Evolutionary conservation across 30 jellyfish, hydroid and myxozoan species (phyloP), one percentile per base, ranked within the genome.

Genomic region (Morbakka virulenta): DNA sequence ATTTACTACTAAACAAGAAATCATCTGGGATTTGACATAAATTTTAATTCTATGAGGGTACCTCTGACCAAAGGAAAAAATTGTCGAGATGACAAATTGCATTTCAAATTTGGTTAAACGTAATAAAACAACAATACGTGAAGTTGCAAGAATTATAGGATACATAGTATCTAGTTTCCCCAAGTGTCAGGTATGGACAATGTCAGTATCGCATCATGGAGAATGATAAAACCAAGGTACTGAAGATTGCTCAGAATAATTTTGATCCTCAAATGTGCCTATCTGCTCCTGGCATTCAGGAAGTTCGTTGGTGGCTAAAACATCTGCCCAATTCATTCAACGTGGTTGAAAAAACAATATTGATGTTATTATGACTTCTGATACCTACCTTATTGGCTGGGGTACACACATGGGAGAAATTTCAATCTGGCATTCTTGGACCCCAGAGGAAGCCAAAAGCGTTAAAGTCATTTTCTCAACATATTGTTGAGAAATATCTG

Each of bases 111-210:
- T 27, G 30, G 32, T 29, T 47, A 17, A 65, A 2, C 14, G 48
- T 2, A 14, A 6, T 25, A 48, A 49, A 2, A 47, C 49, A 20
- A 31, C 0, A n/a, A 80, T 80, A 12, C 21, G 91, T n/a, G 83
- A 80, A 30, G 81, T 64, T 36, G 89, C 89, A 0, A 34, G 52
- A 36, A 52, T 62, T 13, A 1, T 79, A 20, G 89, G 89, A 36
- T n/a, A 67, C 23, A 80, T 80, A 69, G 91, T 80, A 4, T 50
- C 85, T 17, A 35, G 68, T 20, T 51, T 80, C 53, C 91, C 84
- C 3, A 72, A 84, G 70, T 2, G 69, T 51, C 34, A 57, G 50
- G 17, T 80, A 25, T 51, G 91, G 84, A 1, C 65, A 62, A 0
- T 3, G 48, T 12, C 64, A 33, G 27, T 78, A 78, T 48, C 29